Evolutionary conservation across 2,113 vertebrate species (phyloP).

Genomic region (Melanostigma gelatinosum): DNA sequence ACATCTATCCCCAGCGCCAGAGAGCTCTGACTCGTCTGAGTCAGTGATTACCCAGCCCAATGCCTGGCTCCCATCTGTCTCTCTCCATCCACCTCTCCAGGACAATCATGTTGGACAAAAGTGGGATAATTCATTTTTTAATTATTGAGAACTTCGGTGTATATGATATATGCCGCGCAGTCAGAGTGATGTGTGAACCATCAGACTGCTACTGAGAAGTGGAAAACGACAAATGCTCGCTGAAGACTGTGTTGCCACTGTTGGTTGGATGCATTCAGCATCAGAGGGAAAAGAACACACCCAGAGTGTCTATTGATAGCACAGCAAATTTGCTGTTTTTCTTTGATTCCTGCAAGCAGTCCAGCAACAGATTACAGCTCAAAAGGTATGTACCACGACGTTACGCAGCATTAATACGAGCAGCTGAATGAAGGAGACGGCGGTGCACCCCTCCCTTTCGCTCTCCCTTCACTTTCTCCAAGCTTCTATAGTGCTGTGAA

Average conservation of each 20-base stretch:
- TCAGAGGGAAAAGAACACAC: slow-evolving; percentile 56
- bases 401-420: slow-evolving; percentile 44
- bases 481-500: slow-evolving; percentile 36
- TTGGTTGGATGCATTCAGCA: slow-evolving; percentile 48
- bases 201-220: slow-evolving; percentile 49
- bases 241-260: slow-evolving; percentile 40
- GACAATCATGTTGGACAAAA: slow-evolving; percentile 45
- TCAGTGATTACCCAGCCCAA: slow-evolving; percentile 35
- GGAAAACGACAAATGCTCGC: slow-evolving; percentile 49
- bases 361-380: slow-evolving; percentile 59
- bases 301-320: slow-evolving; percentile 64
- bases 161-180: slow-evolving; percentile 23
- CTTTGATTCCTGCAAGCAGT: slow-evolving; percentile 41
- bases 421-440: slow-evolving; percentile 26
- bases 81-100: slow-evolving; percentile 32
- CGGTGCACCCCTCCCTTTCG: slow-evolving; percentile 19
- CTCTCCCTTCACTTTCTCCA: slow-evolving; percentile 26
- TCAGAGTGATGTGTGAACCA: slow-evolving; percentile 33
- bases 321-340: slow-evolving; percentile 56
- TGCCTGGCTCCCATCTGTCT: slow-evolving; percentile 37
- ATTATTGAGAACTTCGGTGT: slow-evolving; percentile 31
- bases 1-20: slow-evolving; percentile 16
- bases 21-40: slow-evolving; percentile 36
- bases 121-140: slow-evolving; percentile 51
- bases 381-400: slow-evolving; percentile 32